phyloP scores from a whole-genome alignment of 2,888 invertebrate genomes.

The Pristionchus mayeri region DNA sequence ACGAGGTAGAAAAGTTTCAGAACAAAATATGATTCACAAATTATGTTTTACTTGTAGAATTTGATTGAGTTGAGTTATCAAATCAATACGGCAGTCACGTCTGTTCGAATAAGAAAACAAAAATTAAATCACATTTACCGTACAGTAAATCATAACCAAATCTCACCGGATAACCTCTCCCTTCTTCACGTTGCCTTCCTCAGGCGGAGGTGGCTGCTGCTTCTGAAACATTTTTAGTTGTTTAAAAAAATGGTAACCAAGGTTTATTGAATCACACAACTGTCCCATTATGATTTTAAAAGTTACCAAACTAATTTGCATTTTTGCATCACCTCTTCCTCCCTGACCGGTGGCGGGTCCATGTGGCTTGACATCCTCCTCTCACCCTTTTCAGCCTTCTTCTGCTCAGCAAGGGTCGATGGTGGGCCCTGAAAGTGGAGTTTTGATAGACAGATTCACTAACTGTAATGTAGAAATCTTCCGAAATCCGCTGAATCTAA shows the following conservation, averaged over 20 bases:
- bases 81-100: too few relatives aligned
- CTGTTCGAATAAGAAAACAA: too few relatives aligned
- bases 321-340: background rate
- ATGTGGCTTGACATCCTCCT: background rate
- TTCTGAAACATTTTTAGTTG: too few relatives aligned
- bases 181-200: background rate
- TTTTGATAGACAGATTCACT: too few relatives aligned
- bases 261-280: too few relatives aligned
- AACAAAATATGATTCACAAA: background rate
- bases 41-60: background rate
- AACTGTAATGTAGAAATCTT: too few relatives aligned
- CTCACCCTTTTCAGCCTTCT: background rate
- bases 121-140: too few relatives aligned
- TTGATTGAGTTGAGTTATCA: background rate
- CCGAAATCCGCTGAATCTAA: too few relatives aligned
- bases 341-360: background rate
- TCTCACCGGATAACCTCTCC: conserved; percentile 18
- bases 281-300: background rate
- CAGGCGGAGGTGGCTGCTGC: background rate
- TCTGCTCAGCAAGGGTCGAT: background rate
- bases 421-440: background rate
- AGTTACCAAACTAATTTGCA: too few relatives aligned
- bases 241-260: too few relatives aligned
- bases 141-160: background rate
- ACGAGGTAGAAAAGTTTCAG: background rate